Conservation (phyloP, 2,113 vertebrate genomes). For the Poicephalus meyeri region DNA sequence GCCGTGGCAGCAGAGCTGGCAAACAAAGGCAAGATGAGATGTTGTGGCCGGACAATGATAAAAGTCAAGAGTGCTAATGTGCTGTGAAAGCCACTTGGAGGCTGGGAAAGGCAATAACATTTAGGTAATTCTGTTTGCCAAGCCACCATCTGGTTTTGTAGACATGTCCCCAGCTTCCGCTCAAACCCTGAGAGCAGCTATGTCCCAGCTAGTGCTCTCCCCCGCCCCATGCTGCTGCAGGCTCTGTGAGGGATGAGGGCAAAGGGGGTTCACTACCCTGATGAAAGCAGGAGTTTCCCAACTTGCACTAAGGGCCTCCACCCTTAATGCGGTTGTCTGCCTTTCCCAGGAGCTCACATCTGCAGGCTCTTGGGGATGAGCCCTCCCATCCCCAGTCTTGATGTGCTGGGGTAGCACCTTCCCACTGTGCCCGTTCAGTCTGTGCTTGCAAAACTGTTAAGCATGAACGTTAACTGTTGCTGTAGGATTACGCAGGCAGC, state of each 20-base stretch:
- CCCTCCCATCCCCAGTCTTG: background rate
- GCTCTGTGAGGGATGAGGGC: background rate
- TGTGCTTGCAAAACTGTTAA: background rate
- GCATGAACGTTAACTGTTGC: background rate
- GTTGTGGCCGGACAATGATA: background rate
- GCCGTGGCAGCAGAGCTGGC: background rate
- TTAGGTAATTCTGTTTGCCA: background rate
- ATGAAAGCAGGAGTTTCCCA: background rate
- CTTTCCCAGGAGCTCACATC: background rate
- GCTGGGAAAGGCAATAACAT: background rate
- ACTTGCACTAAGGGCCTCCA: background rate
- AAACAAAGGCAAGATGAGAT: background rate
- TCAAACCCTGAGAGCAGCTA: background rate
- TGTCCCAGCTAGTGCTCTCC: fast-evolving
- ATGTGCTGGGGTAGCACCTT: background rate
- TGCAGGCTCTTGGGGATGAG: background rate
- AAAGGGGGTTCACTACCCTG: background rate
- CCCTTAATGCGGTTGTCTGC: background rate
- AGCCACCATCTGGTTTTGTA: background rate
- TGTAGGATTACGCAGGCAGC: slow-evolving; percentile 19
- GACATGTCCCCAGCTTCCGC: background rate
- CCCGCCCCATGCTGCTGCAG: fast-evolving
- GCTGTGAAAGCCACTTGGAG: background rate
- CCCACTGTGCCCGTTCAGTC: background rate
- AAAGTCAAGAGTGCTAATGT: background rate